phyloP scores from a whole-genome alignment of 2,113 vertebrate genomes.

The Zosterops lateralis region DNA sequence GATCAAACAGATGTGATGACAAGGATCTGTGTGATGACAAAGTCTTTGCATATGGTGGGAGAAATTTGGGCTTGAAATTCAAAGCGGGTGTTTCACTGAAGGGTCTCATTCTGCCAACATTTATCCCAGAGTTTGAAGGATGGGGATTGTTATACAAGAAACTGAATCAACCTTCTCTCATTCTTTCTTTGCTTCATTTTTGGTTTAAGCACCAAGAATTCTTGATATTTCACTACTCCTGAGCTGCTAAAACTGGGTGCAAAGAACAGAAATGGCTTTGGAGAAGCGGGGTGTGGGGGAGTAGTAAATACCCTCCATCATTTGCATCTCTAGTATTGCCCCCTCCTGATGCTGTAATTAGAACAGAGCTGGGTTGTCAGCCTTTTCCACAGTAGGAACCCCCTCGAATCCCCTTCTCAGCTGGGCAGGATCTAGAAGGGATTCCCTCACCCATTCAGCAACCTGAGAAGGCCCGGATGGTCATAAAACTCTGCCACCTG shows the following conservation, averaged over 20 bases:
- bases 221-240: background rate
- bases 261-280: background rate
- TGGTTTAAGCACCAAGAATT: background rate
- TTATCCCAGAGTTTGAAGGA: background rate
- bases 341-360: background rate
- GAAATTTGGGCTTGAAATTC: conserved; percentile 53
- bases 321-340: background rate
- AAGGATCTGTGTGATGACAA: conserved; percentile 36
- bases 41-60: conserved; percentile 40
- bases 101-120: conserved; percentile 2
- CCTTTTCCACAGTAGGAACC: background rate
- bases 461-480: conserved; percentile 24
- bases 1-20: conserved; percentile 52
- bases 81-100: background rate
- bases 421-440: conserved; percentile 42
- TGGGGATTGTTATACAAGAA: background rate
- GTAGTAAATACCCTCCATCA: background rate
- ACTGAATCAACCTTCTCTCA: background rate
- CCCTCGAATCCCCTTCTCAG: conserved; percentile 19
- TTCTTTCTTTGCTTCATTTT: background rate
- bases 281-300: background rate
- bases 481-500: conserved; percentile 44
- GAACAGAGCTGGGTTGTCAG: background rate
- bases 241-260: background rate
- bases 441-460: conserved; percentile 42